These are phyloP conservation scores for Epinephelus awoara DNA, from an alignment of 2,797 vertebrate species.

Conservation along the genomic window DNA sequence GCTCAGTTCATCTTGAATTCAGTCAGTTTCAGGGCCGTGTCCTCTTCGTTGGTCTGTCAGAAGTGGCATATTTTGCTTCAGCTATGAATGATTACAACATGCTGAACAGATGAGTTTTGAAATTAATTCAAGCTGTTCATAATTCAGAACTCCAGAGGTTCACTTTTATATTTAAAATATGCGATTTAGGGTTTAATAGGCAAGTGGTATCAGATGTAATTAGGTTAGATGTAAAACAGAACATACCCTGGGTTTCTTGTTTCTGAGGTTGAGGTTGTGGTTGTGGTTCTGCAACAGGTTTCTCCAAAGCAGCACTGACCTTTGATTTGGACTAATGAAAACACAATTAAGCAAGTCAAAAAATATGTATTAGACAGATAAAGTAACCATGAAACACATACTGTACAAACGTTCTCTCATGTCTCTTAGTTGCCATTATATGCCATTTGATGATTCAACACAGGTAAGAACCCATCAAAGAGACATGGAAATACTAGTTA, in stretches of 20 bases:
- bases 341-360: slow-evolving; percentile 28
- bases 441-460: not conserved
- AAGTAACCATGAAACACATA: not conserved
- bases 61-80: not conserved
- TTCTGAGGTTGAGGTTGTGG: slow-evolving; percentile 76
- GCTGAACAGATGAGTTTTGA: not conserved
- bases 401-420: no score
- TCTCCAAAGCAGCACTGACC: slow-evolving; percentile 71
- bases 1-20: not conserved
- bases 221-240: not conserved
- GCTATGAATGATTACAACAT: not conserved
- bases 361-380: not conserved
- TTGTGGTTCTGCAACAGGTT: slow-evolving; percentile 63
- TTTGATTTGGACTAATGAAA: slow-evolving; percentile 82
- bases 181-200: not conserved
- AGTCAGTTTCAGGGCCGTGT: not conserved
- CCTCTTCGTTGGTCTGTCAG: not conserved
- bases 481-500: not conserved
- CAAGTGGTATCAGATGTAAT: not conserved
- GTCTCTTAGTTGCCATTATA: no score
- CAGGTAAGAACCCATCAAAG: not conserved
- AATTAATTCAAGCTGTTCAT: not conserved
- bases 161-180: not conserved
- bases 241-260: slow-evolving; percentile 90
- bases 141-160: not conserved